Conservation (phyloP, 2,113 vertebrate species). For the Syrrhaptes paradoxus region DNA sequence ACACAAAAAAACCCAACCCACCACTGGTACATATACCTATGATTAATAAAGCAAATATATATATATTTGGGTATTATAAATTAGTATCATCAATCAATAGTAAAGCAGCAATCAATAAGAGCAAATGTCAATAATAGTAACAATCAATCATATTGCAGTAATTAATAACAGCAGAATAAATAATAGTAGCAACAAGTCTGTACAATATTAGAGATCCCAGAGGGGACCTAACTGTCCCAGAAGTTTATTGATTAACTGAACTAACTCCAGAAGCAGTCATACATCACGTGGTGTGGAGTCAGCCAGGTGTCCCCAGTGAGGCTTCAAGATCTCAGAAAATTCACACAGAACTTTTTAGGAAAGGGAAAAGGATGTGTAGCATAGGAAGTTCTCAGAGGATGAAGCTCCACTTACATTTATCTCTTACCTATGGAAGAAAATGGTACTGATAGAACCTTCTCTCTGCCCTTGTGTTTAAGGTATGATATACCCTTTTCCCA, state of each 20-base stretch:
- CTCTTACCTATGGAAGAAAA: neutral
- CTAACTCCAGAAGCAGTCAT: neutral
- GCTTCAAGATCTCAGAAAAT: neutral
- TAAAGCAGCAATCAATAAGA: neutral
- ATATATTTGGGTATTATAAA: neutral
- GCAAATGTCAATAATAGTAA: neutral
- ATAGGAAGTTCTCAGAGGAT: neutral
- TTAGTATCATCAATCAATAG: neutral
- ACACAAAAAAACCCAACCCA: neutral
- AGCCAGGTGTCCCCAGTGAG: rapidly evolving
- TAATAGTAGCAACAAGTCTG: neutral
- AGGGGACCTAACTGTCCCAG: neutral
- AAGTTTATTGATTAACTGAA: neutral
- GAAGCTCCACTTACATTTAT: neutral
- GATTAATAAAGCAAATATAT: neutral
- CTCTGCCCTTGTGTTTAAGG: neutral
- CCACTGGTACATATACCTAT: neutral
- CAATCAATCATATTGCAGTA: neutral
- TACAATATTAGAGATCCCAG: neutral
- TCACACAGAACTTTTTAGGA: neutral
- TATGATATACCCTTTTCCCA: neutral
- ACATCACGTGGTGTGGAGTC: neutral
- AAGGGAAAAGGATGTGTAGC: neutral
- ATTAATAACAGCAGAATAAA: neutral
- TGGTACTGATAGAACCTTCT: neutral